Percentiles rank a stretch among this genome's conserved stretches.
Evolutionary conservation across 2,113 vertebrate species (phyloP).

Genomic region (Bungarus multicinctus): DNA sequence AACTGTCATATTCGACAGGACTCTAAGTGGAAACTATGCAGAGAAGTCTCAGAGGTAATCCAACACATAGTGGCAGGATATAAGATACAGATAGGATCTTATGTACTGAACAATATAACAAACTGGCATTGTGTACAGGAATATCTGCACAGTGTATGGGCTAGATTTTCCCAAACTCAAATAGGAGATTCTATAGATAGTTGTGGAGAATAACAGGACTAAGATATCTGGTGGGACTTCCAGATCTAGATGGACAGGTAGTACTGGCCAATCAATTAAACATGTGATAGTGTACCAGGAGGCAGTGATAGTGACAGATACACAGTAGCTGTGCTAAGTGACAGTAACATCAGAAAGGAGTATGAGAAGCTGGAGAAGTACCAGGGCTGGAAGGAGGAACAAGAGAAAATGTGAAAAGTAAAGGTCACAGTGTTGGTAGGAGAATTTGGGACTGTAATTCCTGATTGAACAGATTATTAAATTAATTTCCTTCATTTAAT

Average conservation of each 20-base stretch:
- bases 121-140: not conserved
- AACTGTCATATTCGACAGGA: not conserved
- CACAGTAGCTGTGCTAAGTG: too few relatives aligned
- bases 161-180: not conserved
- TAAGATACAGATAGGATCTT: not conserved
- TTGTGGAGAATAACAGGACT: not conserved
- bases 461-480: not conserved
- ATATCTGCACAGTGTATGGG: not conserved
- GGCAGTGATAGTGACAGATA: too few relatives aligned
- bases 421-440: not conserved
- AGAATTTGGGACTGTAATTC: not conserved
- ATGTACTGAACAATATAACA: not conserved
- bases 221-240: not conserved
- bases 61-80: not conserved
- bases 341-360: too few relatives aligned
- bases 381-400: too few relatives aligned
- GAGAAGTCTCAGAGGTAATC: not conserved
- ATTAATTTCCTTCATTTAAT: not conserved
- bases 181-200: not conserved
- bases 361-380: too few relatives aligned
- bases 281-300: too few relatives aligned
- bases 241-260: too few relatives aligned
- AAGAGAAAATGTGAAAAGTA: not conserved
- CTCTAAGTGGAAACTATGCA: not conserved
- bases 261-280: too few relatives aligned